Base-by-base conservation (phyloP, 2,113 vertebrate genomes). In the Ceyx melanurus region DNA sequence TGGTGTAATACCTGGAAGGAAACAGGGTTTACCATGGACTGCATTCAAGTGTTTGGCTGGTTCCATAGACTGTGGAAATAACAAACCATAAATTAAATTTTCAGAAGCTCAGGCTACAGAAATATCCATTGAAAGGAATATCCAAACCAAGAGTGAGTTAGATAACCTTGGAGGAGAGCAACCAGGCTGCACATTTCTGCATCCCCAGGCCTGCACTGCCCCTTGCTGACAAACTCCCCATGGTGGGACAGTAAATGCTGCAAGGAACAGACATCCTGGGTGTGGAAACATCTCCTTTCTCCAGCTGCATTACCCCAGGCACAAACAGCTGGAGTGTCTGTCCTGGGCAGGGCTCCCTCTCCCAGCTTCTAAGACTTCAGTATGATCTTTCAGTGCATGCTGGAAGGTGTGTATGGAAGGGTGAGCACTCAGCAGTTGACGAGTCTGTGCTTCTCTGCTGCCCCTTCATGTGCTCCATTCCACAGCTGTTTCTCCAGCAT, bases 121-220 rank as follows among this genome's bases (percentile, higher is more conserved):
- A 87, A 83, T 67, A 89, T 23, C 54, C 66, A 5, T 29, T 64
- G 68, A 53, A 93, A 91, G 21, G 60, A 40, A 64, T 64, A n/a
- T 70, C 82, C 67, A 87, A 40, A 79, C 25, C 54, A 76, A 67
- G 37, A 62, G 18, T n/a, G 28, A 56, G 67, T 67, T 73, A 89
- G 67, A 56, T 70, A 92, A 92, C 82, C 87, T 89, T 77, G 46
- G 71, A n/a, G 56, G 61, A 61, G 62, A 82, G 60, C 0, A 0
- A 73, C 64, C 62, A 33, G 67, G 64, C 62, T 56, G 74, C 31
- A 78, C 46, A 20, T 51, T 82, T 64, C 64, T 51, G 67, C 43
- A 90, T 94, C 75, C 82, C 61, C 86, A 68, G 90, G 88, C 71
- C 89, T 93, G 89, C 53, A 58, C 75, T 92, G 94, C 81, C 94